phyloP scores from a whole-genome alignment of 2,797 vertebrate species.

The Danio choprae region DNA sequence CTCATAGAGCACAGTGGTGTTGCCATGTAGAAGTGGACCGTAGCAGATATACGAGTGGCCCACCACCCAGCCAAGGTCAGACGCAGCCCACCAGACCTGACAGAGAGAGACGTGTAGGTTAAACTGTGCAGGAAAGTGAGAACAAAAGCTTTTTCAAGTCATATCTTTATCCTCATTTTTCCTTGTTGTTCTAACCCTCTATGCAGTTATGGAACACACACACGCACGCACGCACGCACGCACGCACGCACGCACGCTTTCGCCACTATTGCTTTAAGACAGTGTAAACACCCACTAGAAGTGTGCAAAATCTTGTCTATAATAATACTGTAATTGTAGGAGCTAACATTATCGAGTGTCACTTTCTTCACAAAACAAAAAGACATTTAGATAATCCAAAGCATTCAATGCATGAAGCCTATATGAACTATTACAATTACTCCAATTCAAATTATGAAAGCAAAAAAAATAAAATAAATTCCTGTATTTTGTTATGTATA shows the following conservation, averaged over 20 bases:
- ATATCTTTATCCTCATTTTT: background rate
- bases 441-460: no score
- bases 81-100: constrained; percentile 99
- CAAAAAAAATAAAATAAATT: no score
- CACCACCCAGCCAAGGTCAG: constrained; percentile 98
- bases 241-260: background rate
- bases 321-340: no score
- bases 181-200: background rate
- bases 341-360: no score
- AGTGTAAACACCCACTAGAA: background rate
- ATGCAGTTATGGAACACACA: background rate
- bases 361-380: no score
- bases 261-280: background rate
- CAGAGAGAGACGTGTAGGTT: constrained; percentile 14
- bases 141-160: background rate
- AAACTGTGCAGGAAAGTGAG: background rate
- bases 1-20: constrained; percentile 94
- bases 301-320: no score
- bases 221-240: no score
- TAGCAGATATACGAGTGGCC: constrained; percentile 99
- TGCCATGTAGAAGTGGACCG: constrained; percentile 92
- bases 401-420: no score
- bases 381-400: no score
- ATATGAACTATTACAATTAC: no score
- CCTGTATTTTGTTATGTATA: no score